Base-by-base conservation (phyloP, 1,140 invertebrate genomes). In the Catajapyx aquilonaris region DNA sequence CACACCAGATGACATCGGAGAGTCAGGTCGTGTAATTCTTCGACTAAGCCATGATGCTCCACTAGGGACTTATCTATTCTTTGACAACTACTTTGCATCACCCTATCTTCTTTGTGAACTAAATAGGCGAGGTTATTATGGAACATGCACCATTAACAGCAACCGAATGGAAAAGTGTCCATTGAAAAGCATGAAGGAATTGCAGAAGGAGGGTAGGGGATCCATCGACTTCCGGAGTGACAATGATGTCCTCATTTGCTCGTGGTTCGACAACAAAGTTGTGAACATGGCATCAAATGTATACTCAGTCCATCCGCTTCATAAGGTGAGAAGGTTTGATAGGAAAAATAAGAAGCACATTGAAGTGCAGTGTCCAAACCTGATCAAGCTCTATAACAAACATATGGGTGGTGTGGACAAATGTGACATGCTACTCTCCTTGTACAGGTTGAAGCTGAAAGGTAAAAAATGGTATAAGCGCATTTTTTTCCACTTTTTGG, bases 351-450 rank as follows among this genome's bases (percentile, higher is more conserved):
- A 55, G 37, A 46, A 41, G 28, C 49, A 43, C 41, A 47, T 53
- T 38, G 43, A 54, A 31, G 50, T 64, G 39, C 40, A 51, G 35
- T 56, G 54, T 44, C 56, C 60, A 35, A 46, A 57, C 44, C 51
- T 60, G 34, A 51, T 63, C 13, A 44, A 45, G 31, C 51, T 53
- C 37, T 65, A 64, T 45, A 63, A 65, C 48, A 46, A 40, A 37
- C 52, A 60, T 46, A 64, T 63, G 60, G 60, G 57, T 34, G 56
- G 56, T 28, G 59, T 62, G 13, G 45, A 48, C 34, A 30, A 43
- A 15, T 30, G 38, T 10, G 44, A 48, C 28, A 9, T 7, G 23
- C 23, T 28, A 9, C 7, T 28, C 7, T 52, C 44, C 31, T 45
- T 59, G 22, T 52, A 51, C 15, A 47, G 52, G 32, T 59, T 62